A percentile compares a stretch with the other conserved stretches of the same genome.
phyloP scores from a whole-genome alignment of 2,113 vertebrate species.

The rabbit (Oryctolagus cuniculus) region mOryCun1.1 NC_091434.1:63059001-63059500 shows the following conservation, averaged over 20 bases:
- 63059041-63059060: conserved; percentile 71
- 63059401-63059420: conserved; percentile 70
- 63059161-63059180: conserved; percentile 64
- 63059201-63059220: conserved; percentile 40
- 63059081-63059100: conserved; percentile 74
- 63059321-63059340: conserved; percentile 59
- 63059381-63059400: conserved; percentile 46
- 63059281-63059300: conserved; percentile 42
- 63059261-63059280: background rate
- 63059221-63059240: conserved; percentile 61
- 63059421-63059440: conserved; percentile 51
- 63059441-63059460: conserved; percentile 50
- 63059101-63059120: conserved; percentile 75
- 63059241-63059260: conserved; percentile 53
- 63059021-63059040: conserved; percentile 55
- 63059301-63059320: conserved; percentile 62
- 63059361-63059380: conserved; percentile 40
- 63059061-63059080: conserved; percentile 60
- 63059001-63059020: conserved; percentile 31
- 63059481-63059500: background rate
- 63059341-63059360: conserved; percentile 61
- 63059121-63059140: conserved; percentile 78
- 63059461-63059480: conserved; percentile 66
- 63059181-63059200: conserved; percentile 62
- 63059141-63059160: background rate